phyloP scores from a whole-genome alignment of 2,113 vertebrate genomes.

The Colinus virginianus region DNA sequence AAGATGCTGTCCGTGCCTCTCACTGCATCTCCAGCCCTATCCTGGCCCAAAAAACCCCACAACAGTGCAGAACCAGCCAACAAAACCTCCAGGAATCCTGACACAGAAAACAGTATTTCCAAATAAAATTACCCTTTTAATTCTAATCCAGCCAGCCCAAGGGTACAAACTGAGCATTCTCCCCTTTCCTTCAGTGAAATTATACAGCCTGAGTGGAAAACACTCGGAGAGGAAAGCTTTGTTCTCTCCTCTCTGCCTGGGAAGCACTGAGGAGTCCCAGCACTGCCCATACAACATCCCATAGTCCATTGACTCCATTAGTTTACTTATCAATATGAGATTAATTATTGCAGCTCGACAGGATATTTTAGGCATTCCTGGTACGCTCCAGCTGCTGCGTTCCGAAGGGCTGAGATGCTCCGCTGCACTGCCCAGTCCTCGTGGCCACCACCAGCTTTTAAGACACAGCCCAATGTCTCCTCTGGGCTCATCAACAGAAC shows the following conservation, averaged over 20 bases:
- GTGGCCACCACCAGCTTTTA: background rate
- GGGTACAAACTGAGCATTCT: background rate
- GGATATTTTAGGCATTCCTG: constrained; percentile 13
- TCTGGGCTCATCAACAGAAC: background rate
- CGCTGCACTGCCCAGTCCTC: background rate
- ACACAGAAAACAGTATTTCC: background rate
- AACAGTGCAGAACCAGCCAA: background rate
- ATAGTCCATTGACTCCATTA: constrained; percentile 41
- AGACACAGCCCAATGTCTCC: background rate
- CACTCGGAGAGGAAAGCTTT: background rate
- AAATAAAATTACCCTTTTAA: background rate
- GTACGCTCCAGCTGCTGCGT: background rate
- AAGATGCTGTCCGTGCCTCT: background rate
- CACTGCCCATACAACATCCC: constrained; percentile 16
- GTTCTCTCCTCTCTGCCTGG: background rate
- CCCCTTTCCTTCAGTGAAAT: background rate
- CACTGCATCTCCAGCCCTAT: background rate
- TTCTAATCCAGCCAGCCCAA: background rate
- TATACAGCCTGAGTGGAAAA: background rate
- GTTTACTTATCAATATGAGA: constrained; percentile 44
- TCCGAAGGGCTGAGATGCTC: background rate
- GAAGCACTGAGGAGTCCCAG: background rate
- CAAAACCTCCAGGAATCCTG: background rate
- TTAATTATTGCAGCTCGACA: constrained; percentile 45
- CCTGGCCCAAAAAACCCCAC: background rate